These are phyloP conservation scores for Heterodera schachtii DNA, from an alignment of 1,140 invertebrate genomes.

Conservation along the genomic window DNA sequence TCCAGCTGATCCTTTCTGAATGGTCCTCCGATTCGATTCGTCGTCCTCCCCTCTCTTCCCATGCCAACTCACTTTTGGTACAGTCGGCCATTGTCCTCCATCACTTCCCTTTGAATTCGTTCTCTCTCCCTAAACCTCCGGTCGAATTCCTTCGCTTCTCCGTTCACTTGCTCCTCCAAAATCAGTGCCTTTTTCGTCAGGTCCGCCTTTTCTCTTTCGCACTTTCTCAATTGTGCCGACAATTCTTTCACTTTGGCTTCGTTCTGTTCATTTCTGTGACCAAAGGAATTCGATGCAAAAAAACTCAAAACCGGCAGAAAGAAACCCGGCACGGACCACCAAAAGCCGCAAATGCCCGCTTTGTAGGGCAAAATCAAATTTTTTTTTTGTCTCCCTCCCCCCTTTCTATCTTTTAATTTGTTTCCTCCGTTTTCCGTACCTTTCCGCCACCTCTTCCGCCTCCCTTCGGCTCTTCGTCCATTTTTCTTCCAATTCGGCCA, in stretches of 20 bases:
- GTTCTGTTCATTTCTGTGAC: slow-evolving; percentile 14
- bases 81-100: slow-evolving; percentile 18
- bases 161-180: slow-evolving; percentile 30
- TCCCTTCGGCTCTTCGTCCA: slow-evolving; percentile 17
- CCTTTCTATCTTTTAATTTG: background rate
- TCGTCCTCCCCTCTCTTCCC: background rate
- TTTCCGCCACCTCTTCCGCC: slow-evolving; percentile 8
- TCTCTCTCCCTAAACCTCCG: slow-evolving; percentile 22
- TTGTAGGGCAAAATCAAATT: too few species aligned
- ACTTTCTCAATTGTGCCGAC: slow-evolving; percentile 23
- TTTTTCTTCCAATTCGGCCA: slow-evolving; percentile 12
- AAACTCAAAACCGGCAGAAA: too few species aligned
- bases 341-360: too few species aligned
- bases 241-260: slow-evolving; percentile 1
- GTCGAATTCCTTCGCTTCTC: slow-evolving; percentile 26
- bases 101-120: slow-evolving; percentile 16
- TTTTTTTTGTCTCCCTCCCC: background rate
- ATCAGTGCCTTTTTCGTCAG: slow-evolving; percentile 15
- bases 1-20: slow-evolving; percentile 30
- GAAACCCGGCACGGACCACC: too few species aligned
- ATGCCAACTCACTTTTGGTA: slow-evolving; percentile 10
- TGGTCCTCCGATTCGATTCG: background rate
- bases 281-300: too few species aligned
- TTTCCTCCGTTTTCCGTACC: background rate
- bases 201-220: slow-evolving; percentile 12